Conservation (phyloP, 2,113 vertebrate species). For the Xenus cinereus region DNA sequence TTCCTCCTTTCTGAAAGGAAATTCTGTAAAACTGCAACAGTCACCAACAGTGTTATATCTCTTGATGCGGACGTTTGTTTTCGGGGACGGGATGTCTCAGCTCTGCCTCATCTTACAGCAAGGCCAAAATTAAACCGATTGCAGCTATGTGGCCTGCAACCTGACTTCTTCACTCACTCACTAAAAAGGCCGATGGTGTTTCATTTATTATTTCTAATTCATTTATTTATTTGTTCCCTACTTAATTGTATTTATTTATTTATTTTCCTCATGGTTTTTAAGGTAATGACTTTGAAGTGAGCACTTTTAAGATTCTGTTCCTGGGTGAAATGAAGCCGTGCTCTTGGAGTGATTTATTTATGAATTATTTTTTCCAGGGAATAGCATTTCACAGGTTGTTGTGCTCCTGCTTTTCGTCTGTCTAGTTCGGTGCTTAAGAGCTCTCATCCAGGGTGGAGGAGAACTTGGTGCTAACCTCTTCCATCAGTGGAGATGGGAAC, state of each 20-base stretch:
- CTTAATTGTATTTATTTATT: background rate
- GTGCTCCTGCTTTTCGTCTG: background rate
- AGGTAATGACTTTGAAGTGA: background rate
- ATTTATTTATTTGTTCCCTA: background rate
- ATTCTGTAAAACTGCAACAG: background rate
- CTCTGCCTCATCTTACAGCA: background rate
- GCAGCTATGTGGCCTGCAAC: background rate
- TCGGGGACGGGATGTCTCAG: rapidly evolving
- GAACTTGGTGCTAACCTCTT: background rate
- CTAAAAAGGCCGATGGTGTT: background rate
- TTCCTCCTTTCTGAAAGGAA: background rate
- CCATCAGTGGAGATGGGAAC: background rate
- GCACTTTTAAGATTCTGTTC: background rate
- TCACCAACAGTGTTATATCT: background rate
- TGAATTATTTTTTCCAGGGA: background rate
- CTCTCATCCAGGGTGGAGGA: background rate
- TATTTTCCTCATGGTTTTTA: background rate
- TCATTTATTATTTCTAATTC: background rate
- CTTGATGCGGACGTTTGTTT: background rate
- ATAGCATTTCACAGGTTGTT: background rate
- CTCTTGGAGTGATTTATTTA: background rate
- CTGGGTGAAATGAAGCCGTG: background rate
- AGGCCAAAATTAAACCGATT: background rate
- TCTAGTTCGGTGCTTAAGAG: background rate
- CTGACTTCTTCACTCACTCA: background rate